phyloP scores from a whole-genome alignment of 2,888 invertebrate species.

The Theodoxus fluviatilis region DNA sequence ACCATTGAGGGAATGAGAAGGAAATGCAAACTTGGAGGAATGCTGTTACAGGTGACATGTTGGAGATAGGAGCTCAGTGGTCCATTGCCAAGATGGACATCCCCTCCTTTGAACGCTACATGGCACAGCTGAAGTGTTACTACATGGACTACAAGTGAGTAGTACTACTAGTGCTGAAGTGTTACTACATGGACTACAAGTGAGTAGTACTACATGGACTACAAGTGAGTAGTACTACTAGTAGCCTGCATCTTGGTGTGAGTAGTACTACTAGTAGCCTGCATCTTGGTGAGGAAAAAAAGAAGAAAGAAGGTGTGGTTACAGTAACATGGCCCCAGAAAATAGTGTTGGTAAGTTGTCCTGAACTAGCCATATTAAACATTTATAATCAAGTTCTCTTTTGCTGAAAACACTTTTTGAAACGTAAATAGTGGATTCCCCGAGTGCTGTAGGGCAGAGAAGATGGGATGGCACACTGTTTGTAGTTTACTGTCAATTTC shows the following conservation, averaged over 20 bases:
- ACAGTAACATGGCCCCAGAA: too few species aligned
- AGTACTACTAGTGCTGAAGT: constrained; percentile 73
- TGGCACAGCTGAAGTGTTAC: constrained; percentile 96
- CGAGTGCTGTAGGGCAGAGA: too few species aligned
- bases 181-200: constrained; percentile 95
- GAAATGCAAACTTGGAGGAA: not conserved
- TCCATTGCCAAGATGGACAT: constrained; percentile 92
- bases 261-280: too few species aligned
- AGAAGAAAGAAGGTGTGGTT: too few species aligned
- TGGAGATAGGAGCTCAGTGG: constrained; percentile 96
- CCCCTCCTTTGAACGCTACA: constrained; percentile 93
- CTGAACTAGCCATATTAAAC: too few species aligned
- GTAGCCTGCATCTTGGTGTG: not conserved
- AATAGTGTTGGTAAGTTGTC: too few species aligned
- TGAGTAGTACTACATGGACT: constrained; percentile 84
- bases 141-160: constrained; percentile 90
- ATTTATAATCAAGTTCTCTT: too few species aligned
- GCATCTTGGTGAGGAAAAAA: too few species aligned
- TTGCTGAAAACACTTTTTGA: too few species aligned
- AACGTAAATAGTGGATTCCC: too few species aligned
- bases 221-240: constrained; percentile 72
- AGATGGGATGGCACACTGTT: too few species aligned
- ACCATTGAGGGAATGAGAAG: not conserved
- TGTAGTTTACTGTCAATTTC: too few species aligned
- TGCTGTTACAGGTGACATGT: constrained; percentile 75